A percentile compares a stretch with the other conserved stretches of the same genome.
These are phyloP conservation scores for Lithobates pipiens DNA, from an alignment of 2,797 vertebrate species.

Conservation along the genomic window DNA sequence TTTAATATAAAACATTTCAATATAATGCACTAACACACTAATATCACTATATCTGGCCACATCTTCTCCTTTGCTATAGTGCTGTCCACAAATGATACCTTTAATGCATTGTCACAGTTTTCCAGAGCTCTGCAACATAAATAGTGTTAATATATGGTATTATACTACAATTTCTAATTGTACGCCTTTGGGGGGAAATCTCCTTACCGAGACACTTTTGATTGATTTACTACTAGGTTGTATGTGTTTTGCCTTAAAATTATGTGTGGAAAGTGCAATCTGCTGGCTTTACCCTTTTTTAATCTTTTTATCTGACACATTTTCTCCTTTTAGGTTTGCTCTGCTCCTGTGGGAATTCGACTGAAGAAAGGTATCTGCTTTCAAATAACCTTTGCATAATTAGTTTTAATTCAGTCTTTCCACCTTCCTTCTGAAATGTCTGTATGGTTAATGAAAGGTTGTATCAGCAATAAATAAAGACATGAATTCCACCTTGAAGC, in stretches of 20 bases:
- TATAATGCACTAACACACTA: no score
- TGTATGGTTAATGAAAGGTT: background rate
- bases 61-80: no score
- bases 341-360: conserved; percentile 14
- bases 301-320: conserved; percentile 52
- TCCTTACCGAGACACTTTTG: no score
- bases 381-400: conserved; percentile 52
- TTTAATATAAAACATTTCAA: no score
- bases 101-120: no score
- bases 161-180: no score
- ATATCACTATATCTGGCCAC: no score
- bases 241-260: background rate
- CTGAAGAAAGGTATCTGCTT: conserved; percentile 33
- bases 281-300: conserved; percentile 45
- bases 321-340: conserved; percentile 25
- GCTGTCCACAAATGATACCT: no score
- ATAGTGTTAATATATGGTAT: no score
- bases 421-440: conserved; percentile 17
- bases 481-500: conserved; percentile 9
- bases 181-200: no score
- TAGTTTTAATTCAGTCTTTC: conserved; percentile 42
- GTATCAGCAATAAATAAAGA: conserved; percentile 30
- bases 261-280: conserved; percentile 1
- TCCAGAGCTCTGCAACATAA: no score
- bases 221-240: background rate